Evolutionary conservation across 2,113 vertebrate genomes (phyloP).

Genomic region (Oryzias javanicus): DNA sequence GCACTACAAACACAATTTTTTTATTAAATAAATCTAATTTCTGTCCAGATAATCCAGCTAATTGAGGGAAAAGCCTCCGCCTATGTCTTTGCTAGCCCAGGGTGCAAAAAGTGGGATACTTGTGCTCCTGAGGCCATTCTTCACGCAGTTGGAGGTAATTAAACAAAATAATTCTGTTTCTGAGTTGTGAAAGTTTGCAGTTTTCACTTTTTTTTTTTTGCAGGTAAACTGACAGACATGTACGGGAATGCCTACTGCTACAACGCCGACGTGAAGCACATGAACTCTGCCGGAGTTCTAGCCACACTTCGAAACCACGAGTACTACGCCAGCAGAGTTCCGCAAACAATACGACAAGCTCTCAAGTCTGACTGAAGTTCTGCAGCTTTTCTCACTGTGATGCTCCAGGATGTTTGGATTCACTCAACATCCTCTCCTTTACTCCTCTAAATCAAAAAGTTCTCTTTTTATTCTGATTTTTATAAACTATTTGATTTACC

Average conservation of each 20-base stretch:
- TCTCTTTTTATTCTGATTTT: background rate
- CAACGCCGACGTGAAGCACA: constrained; percentile 89
- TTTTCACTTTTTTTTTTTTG: background rate
- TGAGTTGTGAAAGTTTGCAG: background rate
- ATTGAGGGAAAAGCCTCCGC: constrained; percentile 95
- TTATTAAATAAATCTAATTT: background rate
- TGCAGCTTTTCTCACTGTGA: background rate
- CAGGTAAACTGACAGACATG: constrained; percentile 93
- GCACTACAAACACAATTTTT: background rate
- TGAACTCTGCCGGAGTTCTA: constrained; percentile 94
- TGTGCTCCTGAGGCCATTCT: constrained; percentile 95
- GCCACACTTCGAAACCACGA: constrained; percentile 87
- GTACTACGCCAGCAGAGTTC: constrained; percentile 88
- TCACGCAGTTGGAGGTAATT: constrained; percentile 89
- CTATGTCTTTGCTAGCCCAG: constrained; percentile 95
- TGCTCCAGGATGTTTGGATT: background rate
- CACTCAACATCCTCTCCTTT: background rate
- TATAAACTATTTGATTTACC: background rate
- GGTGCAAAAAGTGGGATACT: constrained; percentile 98
- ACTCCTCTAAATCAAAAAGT: background rate
- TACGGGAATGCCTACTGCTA: constrained; percentile 87
- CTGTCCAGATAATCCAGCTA: constrained; percentile 89
- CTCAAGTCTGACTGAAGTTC: constrained; percentile 67
- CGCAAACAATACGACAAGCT: constrained; percentile 82
- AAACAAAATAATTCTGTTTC: background rate